A percentile compares a stretch with the other conserved stretches of the same genome.
phyloP scores from a whole-genome alignment of 2,113 vertebrate genomes.

The Rhinogobius similis region DNA sequence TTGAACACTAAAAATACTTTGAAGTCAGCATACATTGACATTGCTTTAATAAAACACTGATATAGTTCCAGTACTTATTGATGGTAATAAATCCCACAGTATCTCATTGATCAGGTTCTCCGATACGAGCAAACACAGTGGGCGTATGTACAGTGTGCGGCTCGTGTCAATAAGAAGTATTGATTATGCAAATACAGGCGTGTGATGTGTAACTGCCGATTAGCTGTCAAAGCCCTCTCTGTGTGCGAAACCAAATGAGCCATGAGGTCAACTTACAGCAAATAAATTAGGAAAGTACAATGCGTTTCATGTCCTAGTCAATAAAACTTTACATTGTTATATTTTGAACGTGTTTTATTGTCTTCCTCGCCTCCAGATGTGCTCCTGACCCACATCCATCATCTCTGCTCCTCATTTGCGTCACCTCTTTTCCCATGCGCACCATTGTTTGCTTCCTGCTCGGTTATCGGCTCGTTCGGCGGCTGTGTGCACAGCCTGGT shows the following conservation, averaged over 20 bases:
- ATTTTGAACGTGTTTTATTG: constrained; percentile 2
- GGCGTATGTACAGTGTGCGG: background rate
- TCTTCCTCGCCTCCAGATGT: constrained; percentile 6
- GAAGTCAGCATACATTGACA: no score
- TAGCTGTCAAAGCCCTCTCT: background rate
- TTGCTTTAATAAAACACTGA: no score
- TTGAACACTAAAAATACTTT: no score
- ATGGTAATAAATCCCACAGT: background rate
- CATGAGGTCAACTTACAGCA: background rate
- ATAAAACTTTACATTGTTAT: background rate
- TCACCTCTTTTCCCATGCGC: constrained; percentile 8
- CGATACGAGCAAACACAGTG: background rate
- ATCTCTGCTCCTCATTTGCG: constrained; percentile 12
- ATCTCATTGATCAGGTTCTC: background rate
- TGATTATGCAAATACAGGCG: background rate
- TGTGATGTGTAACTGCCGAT: background rate
- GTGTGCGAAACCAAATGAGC: background rate
- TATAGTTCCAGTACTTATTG: background rate
- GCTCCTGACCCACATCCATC: constrained; percentile 32
- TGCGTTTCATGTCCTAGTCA: background rate
- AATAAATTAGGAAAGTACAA: background rate
- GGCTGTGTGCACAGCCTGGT: constrained; percentile 34
- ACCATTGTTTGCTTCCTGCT: constrained; percentile 44
- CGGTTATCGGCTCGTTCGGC: constrained; percentile 42
- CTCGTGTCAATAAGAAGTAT: background rate